Percentiles rank a stretch among this genome's conserved stretches.
These are phyloP conservation scores for Porphyrio hochstetteri DNA, from an alignment of 2,113 vertebrate genomes.

Conservation along the genomic window DNA sequence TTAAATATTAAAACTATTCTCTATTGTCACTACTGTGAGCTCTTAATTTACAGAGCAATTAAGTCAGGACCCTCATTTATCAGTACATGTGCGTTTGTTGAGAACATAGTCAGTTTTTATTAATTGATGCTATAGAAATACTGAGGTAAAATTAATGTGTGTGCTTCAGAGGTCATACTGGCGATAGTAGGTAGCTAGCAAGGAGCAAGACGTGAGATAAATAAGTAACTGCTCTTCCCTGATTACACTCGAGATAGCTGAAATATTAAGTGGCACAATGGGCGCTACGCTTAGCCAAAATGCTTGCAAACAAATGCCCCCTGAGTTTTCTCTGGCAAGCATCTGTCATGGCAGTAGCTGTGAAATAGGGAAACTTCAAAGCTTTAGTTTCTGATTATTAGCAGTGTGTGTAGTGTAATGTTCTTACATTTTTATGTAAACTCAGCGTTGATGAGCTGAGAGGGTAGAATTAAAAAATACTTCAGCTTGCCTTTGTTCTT, in stretches of 20 bases:
- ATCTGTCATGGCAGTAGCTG: constrained; percentile 82
- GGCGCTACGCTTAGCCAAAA: constrained; percentile 76
- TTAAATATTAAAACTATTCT: constrained; percentile 98
- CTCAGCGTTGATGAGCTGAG: constrained; percentile 77
- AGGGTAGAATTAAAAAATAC: constrained; percentile 78
- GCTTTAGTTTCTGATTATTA: constrained; percentile 78
- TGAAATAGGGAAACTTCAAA: constrained; percentile 80
- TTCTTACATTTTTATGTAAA: constrained; percentile 80
- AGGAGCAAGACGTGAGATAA: constrained; percentile 81
- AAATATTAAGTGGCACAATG: constrained; percentile 76
- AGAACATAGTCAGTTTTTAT: constrained; percentile 97
- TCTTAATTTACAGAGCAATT: constrained; percentile 99
- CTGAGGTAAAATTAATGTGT: constrained; percentile 93
- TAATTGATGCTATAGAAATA: constrained; percentile 92
- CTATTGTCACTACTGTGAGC: constrained; percentile 91
- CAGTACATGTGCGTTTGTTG: constrained; percentile 91
- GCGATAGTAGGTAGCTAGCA: constrained; percentile 76
- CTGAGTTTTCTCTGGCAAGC: constrained; percentile 78
- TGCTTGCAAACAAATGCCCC: constrained; percentile 70
- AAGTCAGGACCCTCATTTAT: constrained; percentile 97
- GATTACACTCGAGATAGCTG: constrained; percentile 80
- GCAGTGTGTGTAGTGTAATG: constrained; percentile 72
- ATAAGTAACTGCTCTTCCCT: constrained; percentile 77
- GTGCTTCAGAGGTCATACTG: constrained; percentile 88
- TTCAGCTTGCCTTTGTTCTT: constrained; percentile 79